A percentile compares a stretch with the other conserved stretches of the same genome.
These are phyloP conservation scores for Pangasius mekongensis DNA, from an alignment of 2,797 vertebrate genomes.

Conservation along the genomic window DNA sequence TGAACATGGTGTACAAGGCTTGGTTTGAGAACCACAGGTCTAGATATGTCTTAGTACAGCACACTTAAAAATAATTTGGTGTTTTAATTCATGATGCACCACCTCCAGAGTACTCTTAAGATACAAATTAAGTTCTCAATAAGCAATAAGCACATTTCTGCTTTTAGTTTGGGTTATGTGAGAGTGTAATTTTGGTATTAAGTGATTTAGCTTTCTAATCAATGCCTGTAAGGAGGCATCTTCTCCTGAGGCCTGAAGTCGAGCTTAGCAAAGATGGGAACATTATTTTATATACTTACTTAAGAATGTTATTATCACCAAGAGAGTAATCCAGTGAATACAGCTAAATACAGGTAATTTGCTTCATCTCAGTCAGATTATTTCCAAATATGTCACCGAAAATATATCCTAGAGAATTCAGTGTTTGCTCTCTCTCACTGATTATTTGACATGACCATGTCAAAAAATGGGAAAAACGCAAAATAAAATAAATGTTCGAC, in stretches of 20 bases:
- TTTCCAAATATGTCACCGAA: no score
- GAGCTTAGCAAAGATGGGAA: neutral
- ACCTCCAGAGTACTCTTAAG: neutral
- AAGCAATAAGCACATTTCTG: neutral
- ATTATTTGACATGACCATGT: neutral
- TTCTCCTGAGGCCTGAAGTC: neutral
- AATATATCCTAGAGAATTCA: neutral
- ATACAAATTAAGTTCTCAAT: neutral
- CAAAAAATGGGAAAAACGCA: neutral
- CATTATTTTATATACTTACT: neutral
- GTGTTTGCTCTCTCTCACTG: neutral
- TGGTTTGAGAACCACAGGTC: neutral
- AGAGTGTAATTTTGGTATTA: constrained; percentile 3
- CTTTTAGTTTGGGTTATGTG: neutral
- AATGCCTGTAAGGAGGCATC: neutral
- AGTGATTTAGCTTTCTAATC: constrained; percentile 12
- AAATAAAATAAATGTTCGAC: neutral
- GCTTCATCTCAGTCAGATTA: neutral
- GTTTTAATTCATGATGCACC: neutral
- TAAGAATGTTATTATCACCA: neutral
- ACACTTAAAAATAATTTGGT: neutral
- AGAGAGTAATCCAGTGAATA: neutral
- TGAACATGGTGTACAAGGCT: neutral
- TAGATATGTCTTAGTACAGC: neutral
- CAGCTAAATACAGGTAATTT: neutral